Evolutionary conservation across 2,113 vertebrate species (phyloP), one percentile per base, ranked within the genome.

Genomic region (Hypocryptadius cinnamomeus): DNA sequence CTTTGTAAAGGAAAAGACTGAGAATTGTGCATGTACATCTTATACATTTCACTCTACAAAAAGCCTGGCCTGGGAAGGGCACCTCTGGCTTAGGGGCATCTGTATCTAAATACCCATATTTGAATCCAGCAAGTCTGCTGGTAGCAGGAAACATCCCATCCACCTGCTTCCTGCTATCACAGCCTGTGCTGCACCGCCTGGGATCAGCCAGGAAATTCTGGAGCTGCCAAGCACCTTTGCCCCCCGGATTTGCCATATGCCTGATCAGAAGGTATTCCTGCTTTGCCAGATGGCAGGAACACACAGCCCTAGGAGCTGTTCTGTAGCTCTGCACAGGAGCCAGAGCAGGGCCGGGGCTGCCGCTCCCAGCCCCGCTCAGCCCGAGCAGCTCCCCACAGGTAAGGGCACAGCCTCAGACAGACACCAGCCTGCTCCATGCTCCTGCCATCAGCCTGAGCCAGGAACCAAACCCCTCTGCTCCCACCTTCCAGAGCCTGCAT

Each of bases 111-210:
- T 5, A 40, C 1, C 22, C 35, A 7, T 18, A 19, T 19, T 37
- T 24, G 15, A 47, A 54, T 24, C 13, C 54, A 84, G 50, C 7
- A 27, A 28, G 25, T 47, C 47, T 40, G 11, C 3, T 13, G 39
- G 44, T 5, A 61, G 44, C 56, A 59, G 61, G 39, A 74, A 89
- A 33, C 42, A 33, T 22, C 37, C 48, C 33, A 8, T 22, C 23
- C 63, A 15, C 18, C 65, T 5, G 17, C 37, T 14, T 60, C 39
- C 76, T 48, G 31, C 45, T 5, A 0, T 20, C 13, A 15, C n/a
- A 66, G 37, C 74, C 83, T 11, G 25, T 3, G 11, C 69, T 0
- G 69, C 61, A 45, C n/a, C 0, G 0, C 53, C 23, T 0, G 0
- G 20, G 30, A 61, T 47, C 54, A 47, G 47, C 39, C 78, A 47